Evolutionary conservation across 1,140 invertebrate genomes (phyloP).

Genomic region (Platyscapa corneri): DNA sequence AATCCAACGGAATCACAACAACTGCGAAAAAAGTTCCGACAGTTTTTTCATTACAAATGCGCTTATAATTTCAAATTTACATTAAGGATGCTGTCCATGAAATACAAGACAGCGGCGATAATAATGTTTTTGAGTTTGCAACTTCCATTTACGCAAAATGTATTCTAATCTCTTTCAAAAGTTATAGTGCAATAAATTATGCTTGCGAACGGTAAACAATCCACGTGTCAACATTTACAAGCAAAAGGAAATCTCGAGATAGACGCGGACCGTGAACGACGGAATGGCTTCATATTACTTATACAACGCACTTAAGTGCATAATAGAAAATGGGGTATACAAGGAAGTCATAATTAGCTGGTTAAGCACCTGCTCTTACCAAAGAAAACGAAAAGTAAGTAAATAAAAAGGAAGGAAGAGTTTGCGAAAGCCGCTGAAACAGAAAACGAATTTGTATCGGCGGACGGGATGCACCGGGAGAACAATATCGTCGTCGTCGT

Average conservation of each 20-base stretch:
- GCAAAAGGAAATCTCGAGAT: neutral
- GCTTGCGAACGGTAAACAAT: neutral
- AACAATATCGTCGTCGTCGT: neutral
- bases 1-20: too few relatives aligned
- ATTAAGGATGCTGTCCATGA: neutral
- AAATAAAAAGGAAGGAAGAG: neutral
- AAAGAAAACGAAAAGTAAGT: neutral
- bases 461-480: neutral
- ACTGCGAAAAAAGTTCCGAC: too few relatives aligned
- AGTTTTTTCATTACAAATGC: neutral
- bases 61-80: neutral
- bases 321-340: conserved; percentile 21
- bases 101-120: neutral
- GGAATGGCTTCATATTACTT: conserved; percentile 3
- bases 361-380: conserved; percentile 25
- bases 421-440: neutral
- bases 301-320: neutral
- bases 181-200: conserved; percentile 30
- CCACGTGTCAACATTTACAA: neutral
- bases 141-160: conserved; percentile 13
- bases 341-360: conserved; percentile 32
- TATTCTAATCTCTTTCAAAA: neutral
- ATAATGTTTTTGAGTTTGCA: neutral
- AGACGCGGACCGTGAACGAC: neutral
- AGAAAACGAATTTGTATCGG: neutral